Base-by-base conservation (phyloP, 2,888 invertebrate genomes). In the Drosophila macrospina region DNA sequence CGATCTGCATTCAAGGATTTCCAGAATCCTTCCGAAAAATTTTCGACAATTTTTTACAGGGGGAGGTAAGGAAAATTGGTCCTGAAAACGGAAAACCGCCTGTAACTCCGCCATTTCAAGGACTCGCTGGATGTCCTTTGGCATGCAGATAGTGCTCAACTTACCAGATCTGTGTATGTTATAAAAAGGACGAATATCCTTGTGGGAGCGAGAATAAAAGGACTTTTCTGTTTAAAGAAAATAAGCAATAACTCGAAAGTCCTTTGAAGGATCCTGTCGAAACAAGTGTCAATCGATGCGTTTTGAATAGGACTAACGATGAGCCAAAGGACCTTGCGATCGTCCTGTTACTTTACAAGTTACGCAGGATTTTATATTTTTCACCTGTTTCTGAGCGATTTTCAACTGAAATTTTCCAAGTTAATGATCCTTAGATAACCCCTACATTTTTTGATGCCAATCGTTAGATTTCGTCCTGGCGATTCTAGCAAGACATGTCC, bases 101-200 rank as follows among this genome's bases (percentile, higher is more conserved):
- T 3, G n/a, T 41, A 52, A 3, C 30, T 41, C 41, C 2, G n/a
- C 0, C 39, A 5, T 30, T 52, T 52, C 1, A 52, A 52, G 52
- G 20, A 52, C 41, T 20, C 20, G 0, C 2, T 2, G 8, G n/a
- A 52, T 20, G 52, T 52, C 30, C 52, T 52, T 52, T 52, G 5
- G 41, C 28, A 52, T 1, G 8, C 3, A 10, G 15, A 20, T 39
- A 51, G 11, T 2, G 0, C 11, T 28, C 4, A 2, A 0, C 7
- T 0, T 5, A 0, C 11, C 11, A 1, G 7, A 51, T 39, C 4
- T 0, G 16, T 28, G 11, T 2, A 28, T 51, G 3, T 0, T 4
- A 28, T n/a, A 28, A 39, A 16, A 52, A 52, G 39, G 51, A 52
- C n/a, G 15, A 52, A 52, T n/a, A 39, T 52, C 51, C 51, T 39